These are phyloP conservation scores for Manis crassicaudata DNA, from an alignment of 2,797 vertebrate genomes.

Conservation along the genomic window DNA sequence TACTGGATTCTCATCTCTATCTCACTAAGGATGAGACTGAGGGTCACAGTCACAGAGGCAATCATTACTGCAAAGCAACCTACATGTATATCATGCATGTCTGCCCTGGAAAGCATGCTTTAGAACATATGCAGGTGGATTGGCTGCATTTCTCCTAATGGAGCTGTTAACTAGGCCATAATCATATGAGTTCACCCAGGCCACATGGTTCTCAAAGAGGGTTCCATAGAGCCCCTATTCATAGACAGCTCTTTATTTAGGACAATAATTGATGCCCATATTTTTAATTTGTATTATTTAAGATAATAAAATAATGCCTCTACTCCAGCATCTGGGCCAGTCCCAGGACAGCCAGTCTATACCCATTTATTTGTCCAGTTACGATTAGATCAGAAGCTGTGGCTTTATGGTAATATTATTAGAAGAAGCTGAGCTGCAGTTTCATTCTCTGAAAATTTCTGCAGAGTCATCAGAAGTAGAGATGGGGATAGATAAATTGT, in stretches of 20 bases:
- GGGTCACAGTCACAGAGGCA: neutral
- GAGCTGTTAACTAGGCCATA: neutral
- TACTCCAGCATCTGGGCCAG: neutral
- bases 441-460: neutral
- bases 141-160: neutral
- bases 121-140: neutral
- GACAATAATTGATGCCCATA: neutral
- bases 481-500: neutral
- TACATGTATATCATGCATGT: rapidly evolving
- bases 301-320: neutral
- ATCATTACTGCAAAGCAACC: neutral
- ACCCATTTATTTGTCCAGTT: neutral
- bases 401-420: neutral
- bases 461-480: neutral
- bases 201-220: neutral
- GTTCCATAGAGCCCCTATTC: neutral
- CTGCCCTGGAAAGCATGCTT: neutral
- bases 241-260: neutral
- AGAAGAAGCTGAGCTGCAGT: neutral
- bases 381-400: neutral
- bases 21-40: neutral
- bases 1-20: neutral
- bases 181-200: neutral
- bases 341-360: neutral
- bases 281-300: neutral